Evolutionary conservation across 2,113 vertebrate genomes (phyloP), one percentile per base, ranked within the genome.

Genomic region (Haplochromis vanheusdeni): DNA sequence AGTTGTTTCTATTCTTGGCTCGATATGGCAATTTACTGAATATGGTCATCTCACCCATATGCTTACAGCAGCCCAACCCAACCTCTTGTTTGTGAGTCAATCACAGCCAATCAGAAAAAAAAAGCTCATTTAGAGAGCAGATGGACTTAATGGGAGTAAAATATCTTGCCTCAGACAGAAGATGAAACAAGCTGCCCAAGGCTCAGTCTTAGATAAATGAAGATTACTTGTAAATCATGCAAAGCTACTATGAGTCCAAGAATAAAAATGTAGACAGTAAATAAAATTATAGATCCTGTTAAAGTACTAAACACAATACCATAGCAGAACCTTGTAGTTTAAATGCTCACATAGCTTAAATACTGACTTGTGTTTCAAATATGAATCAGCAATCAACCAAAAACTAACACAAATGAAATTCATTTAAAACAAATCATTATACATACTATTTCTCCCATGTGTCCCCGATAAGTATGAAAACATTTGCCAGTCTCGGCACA

Each of bases 381-480:
- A 49, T 51, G 45, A 42, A 58, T 56, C 28, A 26, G 6, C 10
- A 14, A 77, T 77, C 6, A 14, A 56, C n/a, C 40, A 6, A 37
- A 21, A 17, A 21, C 40, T 19, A 47, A 75, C 26, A 58, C 7
- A 11, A 37, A 4, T 82, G 3, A 65, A 70, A 73, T 12, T 21
- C 33, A 58, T 5, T 19, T 14, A 37, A 68, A 77, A 85, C 19
- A 58, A n/a, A 60, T 16, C 5, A 5, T 62, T 77, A 56, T 86
- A 97, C 98, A 92, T 96, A 99, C 98, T 90, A 99, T 97, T 97
- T 99, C 98, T 86, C 98, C 98, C 4, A 75, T 96, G 45, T 99
- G 98, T 80, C 99, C 98, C 37, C 96, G 95, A 82, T 98, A 98
- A 21, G 97, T 99, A 83, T 99, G 94, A 79, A 97, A 99, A 92